Evolutionary conservation across 2,888 invertebrate species (phyloP).

Genomic region (Eupithecia vulgata): DNA sequence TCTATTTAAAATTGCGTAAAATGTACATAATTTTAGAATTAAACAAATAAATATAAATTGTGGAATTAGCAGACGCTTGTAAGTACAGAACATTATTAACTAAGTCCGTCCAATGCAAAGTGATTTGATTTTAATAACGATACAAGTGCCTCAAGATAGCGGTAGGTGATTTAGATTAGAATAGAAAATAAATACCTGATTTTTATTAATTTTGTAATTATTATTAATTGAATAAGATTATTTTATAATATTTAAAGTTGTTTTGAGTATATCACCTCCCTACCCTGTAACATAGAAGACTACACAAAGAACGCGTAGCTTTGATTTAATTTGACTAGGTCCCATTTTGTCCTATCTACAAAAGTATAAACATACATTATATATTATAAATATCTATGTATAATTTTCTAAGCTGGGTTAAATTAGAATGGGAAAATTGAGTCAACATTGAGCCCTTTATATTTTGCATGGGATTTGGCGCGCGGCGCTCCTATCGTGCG

Average conservation of each 20-base stretch:
- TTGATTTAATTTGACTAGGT: background rate
- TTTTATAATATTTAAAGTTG: background rate
- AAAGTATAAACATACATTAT: background rate
- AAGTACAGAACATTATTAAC: constrained; percentile 4
- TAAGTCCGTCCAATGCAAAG: constrained; percentile 13
- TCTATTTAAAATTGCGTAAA: background rate
- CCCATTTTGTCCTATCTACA: background rate
- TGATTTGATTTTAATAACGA: constrained; percentile 16
- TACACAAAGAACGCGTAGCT: background rate
- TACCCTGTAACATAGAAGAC: background rate
- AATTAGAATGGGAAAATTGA: background rate
- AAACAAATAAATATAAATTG: background rate
- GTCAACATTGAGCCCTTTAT: background rate
- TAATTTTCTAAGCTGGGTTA: no score
- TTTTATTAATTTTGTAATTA: constrained; percentile 12
- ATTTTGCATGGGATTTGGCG: background rate
- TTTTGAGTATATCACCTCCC: background rate
- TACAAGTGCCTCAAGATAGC: constrained; percentile 1
- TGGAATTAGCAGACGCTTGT: constrained; percentile 7
- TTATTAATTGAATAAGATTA: constrained; percentile 6
- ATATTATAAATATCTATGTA: no score
- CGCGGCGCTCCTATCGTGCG: background rate
- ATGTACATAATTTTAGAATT: constrained; percentile 10
- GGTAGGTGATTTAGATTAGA: constrained; percentile 2
- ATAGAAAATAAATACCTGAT: constrained; percentile 4